Percentiles rank a stretch among this genome's conserved stretches.
Evolutionary conservation across 2,113 vertebrate genomes (phyloP).

Genomic region (Odontophorus gujanensis): DNA sequence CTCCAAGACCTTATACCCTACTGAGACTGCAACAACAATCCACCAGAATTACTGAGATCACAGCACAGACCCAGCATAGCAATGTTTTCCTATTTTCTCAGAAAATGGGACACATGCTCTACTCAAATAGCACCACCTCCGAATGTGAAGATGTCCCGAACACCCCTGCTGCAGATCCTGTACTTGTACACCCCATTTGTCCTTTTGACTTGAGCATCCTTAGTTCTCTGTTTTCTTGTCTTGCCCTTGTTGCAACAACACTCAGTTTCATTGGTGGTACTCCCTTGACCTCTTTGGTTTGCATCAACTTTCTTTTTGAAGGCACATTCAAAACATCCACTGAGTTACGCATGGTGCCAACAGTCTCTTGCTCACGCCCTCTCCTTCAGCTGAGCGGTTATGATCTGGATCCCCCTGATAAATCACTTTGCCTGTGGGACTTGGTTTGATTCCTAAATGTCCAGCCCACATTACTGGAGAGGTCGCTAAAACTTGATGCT

Average conservation of each 20-base stretch:
- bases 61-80: not conserved
- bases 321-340: not conserved
- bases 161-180: not conserved
- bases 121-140: not conserved
- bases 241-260: not conserved
- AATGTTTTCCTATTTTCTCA: not conserved
- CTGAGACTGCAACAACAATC: not conserved
- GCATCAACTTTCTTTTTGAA: accelerated
- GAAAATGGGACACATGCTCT: not conserved
- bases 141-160: not conserved
- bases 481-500: not conserved
- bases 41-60: not conserved
- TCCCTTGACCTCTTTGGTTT: not conserved
- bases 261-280: not conserved
- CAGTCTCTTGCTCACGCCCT: not conserved
- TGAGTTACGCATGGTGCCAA: accelerated
- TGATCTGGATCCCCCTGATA: accelerated
- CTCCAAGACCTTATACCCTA: not conserved
- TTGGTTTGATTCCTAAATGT: not conserved
- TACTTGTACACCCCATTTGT: not conserved
- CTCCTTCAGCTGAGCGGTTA: not conserved
- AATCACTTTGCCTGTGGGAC: not conserved
- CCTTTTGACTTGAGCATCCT: not conserved
- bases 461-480: not conserved
- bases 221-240: not conserved